Percentiles rank a stretch among this genome's conserved stretches.
These are phyloP conservation scores for Dunckerocampus dactyliophorus DNA, from an alignment of 2,113 vertebrate species.

Conservation along the genomic window DNA sequence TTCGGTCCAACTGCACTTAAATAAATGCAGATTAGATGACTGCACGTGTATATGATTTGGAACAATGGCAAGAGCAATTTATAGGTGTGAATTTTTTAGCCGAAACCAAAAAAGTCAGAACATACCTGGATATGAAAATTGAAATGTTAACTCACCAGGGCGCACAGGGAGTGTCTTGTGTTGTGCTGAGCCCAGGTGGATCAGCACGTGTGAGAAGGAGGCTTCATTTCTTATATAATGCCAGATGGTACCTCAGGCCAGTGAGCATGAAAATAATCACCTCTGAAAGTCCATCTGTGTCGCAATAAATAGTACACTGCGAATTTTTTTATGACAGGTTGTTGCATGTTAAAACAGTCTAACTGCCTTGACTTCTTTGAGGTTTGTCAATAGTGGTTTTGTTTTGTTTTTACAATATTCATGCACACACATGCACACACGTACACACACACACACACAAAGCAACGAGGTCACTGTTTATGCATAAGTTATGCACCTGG, in stretches of 20 bases:
- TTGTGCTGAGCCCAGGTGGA: background rate
- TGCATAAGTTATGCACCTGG: no score
- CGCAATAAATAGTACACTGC: background rate
- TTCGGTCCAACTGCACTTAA: background rate
- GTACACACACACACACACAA: background rate
- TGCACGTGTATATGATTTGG: background rate
- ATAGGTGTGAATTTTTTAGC: background rate
- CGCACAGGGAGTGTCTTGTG: background rate
- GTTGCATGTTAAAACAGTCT: background rate
- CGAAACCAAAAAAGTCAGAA: background rate
- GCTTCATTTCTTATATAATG: background rate
- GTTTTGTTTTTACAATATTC: no score
- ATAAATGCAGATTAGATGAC: background rate
- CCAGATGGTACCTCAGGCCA: background rate
- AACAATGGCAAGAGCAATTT: background rate
- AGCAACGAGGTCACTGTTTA: background rate
- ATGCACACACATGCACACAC: background rate
- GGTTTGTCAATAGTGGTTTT: background rate
- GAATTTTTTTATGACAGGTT: background rate
- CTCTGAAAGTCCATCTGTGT: background rate
- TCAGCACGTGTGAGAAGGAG: background rate
- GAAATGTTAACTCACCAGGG: slow-evolving; percentile 12
- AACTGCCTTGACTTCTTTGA: background rate
- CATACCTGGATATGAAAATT: background rate
- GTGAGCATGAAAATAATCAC: background rate